A percentile compares a stretch with the other conserved stretches of the same genome.
phyloP scores from a whole-genome alignment of 2,113 vertebrate species.

The Pogona vitticeps region DNA sequence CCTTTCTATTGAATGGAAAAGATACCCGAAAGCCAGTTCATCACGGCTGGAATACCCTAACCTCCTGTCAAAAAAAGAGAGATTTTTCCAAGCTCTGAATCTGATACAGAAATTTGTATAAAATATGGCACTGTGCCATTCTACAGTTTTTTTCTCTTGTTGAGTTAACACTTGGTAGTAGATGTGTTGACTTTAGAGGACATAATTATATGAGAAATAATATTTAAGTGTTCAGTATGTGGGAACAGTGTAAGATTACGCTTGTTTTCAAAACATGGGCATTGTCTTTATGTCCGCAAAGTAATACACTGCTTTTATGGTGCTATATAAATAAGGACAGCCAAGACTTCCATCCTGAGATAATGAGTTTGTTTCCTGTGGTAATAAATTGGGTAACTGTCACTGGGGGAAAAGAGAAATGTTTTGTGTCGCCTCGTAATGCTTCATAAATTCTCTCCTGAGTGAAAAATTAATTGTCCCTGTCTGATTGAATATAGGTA shows the following conservation, averaged over 20 bases:
- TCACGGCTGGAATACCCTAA: no score
- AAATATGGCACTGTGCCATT: not conserved
- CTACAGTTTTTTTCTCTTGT: not conserved
- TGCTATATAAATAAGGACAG: not conserved
- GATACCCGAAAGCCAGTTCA: not conserved
- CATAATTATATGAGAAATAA: constrained; percentile 7
- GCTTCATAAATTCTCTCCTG: constrained; percentile 35
- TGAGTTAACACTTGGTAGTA: not conserved
- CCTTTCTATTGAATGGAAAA: not conserved
- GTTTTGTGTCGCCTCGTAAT: constrained; percentile 23
- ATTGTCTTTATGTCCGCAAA: constrained; percentile 14
- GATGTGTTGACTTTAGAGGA: not conserved
- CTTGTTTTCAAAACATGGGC: not conserved
- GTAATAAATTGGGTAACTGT: constrained; percentile 38
- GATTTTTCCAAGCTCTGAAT: no score
- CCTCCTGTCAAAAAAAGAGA: no score
- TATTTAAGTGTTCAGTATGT: constrained; percentile 8
- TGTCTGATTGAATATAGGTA: constrained; percentile 17
- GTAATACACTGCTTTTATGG: constrained; percentile 2
- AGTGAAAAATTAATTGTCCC: constrained; percentile 29
- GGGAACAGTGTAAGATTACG: not conserved
- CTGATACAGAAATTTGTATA: not conserved
- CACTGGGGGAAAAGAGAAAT: constrained; percentile 27
- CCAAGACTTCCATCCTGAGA: not conserved
- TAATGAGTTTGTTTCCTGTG: not conserved